Conservation (phyloP, 2,113 vertebrate genomes). For the Mugil cephalus region DNA sequence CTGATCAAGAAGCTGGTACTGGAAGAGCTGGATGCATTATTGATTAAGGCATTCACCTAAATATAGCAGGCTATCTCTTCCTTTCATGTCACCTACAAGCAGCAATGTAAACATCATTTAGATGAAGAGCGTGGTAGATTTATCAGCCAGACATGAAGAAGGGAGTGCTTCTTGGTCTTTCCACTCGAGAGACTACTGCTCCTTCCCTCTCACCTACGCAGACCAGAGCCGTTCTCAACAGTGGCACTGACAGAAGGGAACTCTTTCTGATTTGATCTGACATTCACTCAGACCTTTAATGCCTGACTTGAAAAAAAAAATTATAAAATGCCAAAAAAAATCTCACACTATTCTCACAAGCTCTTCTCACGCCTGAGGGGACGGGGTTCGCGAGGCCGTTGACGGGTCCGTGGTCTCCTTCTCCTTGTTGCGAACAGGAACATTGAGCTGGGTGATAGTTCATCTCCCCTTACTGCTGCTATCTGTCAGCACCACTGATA, state of each 20-base stretch:
- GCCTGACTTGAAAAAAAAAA: neutral
- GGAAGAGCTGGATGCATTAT: conserved; percentile 64
- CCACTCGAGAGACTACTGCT: neutral
- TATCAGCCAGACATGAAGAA: conserved; percentile 18
- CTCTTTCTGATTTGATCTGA: neutral
- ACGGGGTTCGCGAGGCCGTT: conserved; percentile 36
- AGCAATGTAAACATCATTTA: conserved; percentile 36
- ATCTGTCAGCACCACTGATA: conserved; percentile 77
- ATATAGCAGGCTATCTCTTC: conserved; percentile 59
- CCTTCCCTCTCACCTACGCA: neutral
- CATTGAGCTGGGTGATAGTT: conserved; percentile 61
- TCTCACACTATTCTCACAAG: conserved; percentile 14
- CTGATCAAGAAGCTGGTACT: conserved; percentile 47
- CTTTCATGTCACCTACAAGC: conserved; percentile 41
- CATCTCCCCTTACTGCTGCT: conserved; percentile 71
- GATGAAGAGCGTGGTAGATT: neutral
- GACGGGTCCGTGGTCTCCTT: conserved; percentile 52
- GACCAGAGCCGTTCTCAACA: conserved; percentile 2
- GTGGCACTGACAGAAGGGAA: neutral
- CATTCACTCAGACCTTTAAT: neutral
- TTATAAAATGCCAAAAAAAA: neutral
- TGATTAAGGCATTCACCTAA: conserved; percentile 69
- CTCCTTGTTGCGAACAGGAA: conserved; percentile 52
- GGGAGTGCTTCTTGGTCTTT: conserved; percentile 13
- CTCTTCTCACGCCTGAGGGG: neutral